phyloP scores from a whole-genome alignment of 1,140 invertebrate genomes.

The Leptinotarsa lineolata region DNA sequence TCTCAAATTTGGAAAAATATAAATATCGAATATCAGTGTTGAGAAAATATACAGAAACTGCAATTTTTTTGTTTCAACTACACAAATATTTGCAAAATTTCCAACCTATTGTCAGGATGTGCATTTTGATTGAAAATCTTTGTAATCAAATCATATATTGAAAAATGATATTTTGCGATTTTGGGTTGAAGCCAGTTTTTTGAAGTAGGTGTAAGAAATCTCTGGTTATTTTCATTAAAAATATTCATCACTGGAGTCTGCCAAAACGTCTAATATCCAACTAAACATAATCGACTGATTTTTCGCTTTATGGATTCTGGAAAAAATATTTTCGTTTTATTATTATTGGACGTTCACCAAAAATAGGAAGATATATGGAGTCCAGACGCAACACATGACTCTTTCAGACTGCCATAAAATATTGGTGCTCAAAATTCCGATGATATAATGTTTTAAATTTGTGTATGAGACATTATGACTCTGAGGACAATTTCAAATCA shows the following conservation, averaged over 20 bases:
- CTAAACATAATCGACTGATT: not conserved
- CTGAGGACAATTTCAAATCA: too few species aligned
- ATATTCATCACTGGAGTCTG: not conserved
- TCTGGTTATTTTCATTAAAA: constrained; percentile 1
- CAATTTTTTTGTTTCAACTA: too few species aligned
- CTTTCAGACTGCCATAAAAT: not conserved
- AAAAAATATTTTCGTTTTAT: not conserved
- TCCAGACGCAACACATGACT: not conserved
- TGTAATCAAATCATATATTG: too few species aligned
- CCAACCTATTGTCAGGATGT: too few species aligned
- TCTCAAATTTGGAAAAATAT: too few species aligned
- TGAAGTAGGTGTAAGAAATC: not conserved
- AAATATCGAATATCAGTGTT: too few species aligned
- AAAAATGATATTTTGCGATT: too few species aligned
- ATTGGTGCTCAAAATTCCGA: not conserved
- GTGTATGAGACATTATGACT: not conserved
- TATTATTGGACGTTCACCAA: constrained; percentile 4
- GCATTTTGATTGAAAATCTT: too few species aligned
- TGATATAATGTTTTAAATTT: not conserved
- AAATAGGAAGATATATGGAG: not conserved
- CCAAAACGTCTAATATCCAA: not conserved
- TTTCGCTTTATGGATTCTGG: not conserved
- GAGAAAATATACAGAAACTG: too few species aligned
- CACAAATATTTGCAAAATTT: too few species aligned
- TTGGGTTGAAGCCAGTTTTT: too few species aligned